phyloP scores from a whole-genome alignment of 2,888 invertebrate genomes.

The Idaea aversata region DNA sequence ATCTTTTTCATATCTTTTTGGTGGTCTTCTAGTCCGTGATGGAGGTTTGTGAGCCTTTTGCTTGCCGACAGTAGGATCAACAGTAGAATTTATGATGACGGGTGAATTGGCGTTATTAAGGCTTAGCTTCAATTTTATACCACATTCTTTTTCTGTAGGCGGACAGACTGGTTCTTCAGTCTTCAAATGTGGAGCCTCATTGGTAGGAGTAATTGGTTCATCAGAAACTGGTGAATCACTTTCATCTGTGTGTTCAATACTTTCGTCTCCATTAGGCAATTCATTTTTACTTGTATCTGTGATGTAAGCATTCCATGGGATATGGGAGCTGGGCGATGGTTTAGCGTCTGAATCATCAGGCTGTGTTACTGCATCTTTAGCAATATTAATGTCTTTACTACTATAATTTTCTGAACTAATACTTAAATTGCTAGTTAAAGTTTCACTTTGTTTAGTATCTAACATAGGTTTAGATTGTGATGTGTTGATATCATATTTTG shows the following conservation, averaged over 20 bases:
- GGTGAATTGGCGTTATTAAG: constrained; percentile 74
- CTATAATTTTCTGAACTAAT: constrained; percentile 49
- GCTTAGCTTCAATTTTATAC: constrained; percentile 72
- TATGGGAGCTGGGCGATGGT: constrained; percentile 39
- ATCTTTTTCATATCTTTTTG: constrained; percentile 68
- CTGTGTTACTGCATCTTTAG: constrained; percentile 54
- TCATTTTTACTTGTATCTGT: constrained; percentile 35
- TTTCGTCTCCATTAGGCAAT: constrained; percentile 63
- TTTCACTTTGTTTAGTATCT: constrained; percentile 43
- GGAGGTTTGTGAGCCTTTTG: constrained; percentile 65
- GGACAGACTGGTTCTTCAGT: constrained; percentile 38
- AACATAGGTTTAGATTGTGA: constrained; percentile 41
- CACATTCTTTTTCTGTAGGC: constrained; percentile 64
- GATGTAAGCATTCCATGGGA: constrained; percentile 35
- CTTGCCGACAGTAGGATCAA: constrained; percentile 70
- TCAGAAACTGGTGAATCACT: constrained; percentile 56
- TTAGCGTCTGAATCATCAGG: constrained; percentile 48
- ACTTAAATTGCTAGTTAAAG: constrained; percentile 54
- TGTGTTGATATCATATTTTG: constrained; percentile 47
- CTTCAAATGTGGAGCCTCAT: constrained; percentile 34
- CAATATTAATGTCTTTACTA: constrained; percentile 53
- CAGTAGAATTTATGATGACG: constrained; percentile 74
- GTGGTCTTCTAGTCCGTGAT: constrained; percentile 60
- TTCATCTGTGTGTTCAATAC: constrained; percentile 56
- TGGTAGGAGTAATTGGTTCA: constrained; percentile 40